Evolutionary conservation across 2,113 vertebrate genomes (phyloP), one percentile per base, ranked within the genome.

Genomic region (Geococcyx californianus): DNA sequence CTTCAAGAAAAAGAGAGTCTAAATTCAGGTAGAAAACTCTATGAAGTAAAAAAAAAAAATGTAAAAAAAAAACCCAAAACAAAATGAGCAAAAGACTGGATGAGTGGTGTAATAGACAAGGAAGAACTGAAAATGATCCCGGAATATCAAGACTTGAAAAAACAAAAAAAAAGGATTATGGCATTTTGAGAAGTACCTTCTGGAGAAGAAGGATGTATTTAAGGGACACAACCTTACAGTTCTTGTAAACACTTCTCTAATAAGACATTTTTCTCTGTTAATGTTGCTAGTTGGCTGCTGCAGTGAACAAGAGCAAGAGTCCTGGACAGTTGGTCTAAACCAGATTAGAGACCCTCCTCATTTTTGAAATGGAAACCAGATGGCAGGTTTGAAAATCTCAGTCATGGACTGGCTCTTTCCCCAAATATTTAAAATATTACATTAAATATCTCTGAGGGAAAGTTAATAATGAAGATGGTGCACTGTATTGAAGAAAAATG

Each of bases 351-450:
- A 94, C 36, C 34, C 25, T 96, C 49, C 49, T 92, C 40, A 34
- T 72, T 93, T 93, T 82, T 82, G 2, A 91, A 95, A 95, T 81
- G 40, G 59, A 95, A 91, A 83, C 29, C 87, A 94, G 85, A 93
- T 90, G 92, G 59, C 33, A 87, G 54, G 28, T 55, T 90, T 94
- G 79, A 95, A 80, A 59, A 81, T 54, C 56, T 84, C 59, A 69
- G 79, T 73, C 78, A 67, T 47, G 63, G 55, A 60, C 78, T 87
- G 87, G 23, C 16, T 93, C 13, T 62, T 51, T 77, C 80, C 80
- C 36, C 78, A 95, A 8, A 91, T 91, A 95, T 94, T 94, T 89
- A 51, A 95, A 97, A 79, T 95, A 89, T 76, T 73, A 45, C 54
- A 76, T 58, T 75, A 40, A 84, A 58, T 89, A 90, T 81, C 76